Conservation (phyloP, 2,888 invertebrate species). For the Orthosia incerta region DNA sequence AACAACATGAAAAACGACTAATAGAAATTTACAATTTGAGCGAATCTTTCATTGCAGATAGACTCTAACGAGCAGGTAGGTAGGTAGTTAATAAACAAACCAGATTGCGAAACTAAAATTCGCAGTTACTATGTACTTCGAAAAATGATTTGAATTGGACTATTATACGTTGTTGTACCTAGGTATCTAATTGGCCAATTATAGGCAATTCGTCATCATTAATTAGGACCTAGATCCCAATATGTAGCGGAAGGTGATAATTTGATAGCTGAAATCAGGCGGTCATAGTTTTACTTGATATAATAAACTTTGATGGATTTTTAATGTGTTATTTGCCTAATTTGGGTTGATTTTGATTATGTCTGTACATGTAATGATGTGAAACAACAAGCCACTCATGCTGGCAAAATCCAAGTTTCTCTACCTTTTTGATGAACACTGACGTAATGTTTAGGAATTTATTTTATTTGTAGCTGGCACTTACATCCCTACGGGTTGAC, state of each 20-base stretch:
- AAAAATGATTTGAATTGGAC: conserved; percentile 32
- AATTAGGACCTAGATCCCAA: conserved; percentile 19
- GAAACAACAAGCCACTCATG: too few species aligned
- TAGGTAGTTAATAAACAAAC: neutral
- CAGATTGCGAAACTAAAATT: neutral
- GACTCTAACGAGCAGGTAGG: too few species aligned
- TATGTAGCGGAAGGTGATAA: conserved; percentile 10
- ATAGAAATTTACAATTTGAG: neutral
- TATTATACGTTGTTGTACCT: conserved; percentile 9
- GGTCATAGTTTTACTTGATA: neutral
- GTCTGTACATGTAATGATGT: neutral
- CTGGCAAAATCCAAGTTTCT: too few species aligned
- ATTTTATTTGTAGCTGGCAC: too few species aligned
- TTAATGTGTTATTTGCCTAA: neutral
- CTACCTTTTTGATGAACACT: neutral
- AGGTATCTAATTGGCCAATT: conserved; percentile 30
- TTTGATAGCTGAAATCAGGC: conserved; percentile 16
- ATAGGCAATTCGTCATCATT: conserved; percentile 15
- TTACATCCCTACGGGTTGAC: too few species aligned
- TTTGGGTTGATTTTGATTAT: neutral
- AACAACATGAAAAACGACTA: neutral
- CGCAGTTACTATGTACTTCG: conserved; percentile 4
- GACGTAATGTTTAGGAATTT: too few species aligned
- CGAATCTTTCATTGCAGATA: neutral
- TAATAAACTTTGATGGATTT: neutral